These are phyloP conservation scores for Tenthredo scrophulariae DNA, from an alignment of 2,888 invertebrate species.

Conservation along the genomic window DNA sequence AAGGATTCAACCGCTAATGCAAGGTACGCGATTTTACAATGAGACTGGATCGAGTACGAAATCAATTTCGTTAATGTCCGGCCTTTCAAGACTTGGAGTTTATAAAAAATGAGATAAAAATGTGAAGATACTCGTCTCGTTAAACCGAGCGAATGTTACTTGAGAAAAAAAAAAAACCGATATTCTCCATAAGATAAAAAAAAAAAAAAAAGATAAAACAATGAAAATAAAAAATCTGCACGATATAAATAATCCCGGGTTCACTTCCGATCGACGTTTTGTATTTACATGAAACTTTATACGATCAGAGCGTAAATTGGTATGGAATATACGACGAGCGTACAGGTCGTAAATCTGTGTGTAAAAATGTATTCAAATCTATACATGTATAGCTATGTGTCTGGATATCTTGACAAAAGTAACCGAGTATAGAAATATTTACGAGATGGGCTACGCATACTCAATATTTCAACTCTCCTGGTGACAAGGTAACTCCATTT, in stretches of 20 bases:
- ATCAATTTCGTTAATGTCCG: not conserved
- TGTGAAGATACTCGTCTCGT: not conserved
- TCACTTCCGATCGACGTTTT: slow-evolving; percentile 27
- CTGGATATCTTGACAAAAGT: slow-evolving; percentile 14
- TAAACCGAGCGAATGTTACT: not conserved
- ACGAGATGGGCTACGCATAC: slow-evolving; percentile 25
- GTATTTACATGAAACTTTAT: slow-evolving; percentile 29
- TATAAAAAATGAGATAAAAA: not conserved
- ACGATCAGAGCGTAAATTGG: slow-evolving; percentile 29
- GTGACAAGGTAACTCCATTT: slow-evolving; percentile 1
- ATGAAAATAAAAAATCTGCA: not conserved
- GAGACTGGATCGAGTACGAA: not conserved
- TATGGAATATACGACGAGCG: slow-evolving; percentile 29
- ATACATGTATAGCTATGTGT: not conserved
- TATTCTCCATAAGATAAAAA: not conserved
- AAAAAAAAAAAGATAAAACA: not conserved
- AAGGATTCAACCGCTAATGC: not conserved
- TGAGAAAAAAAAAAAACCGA: not conserved
- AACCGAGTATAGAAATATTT: slow-evolving; percentile 19
- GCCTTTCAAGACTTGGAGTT: not conserved
- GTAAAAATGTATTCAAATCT: slow-evolving; percentile 19
- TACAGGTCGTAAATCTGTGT: slow-evolving; percentile 33
- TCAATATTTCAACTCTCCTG: slow-evolving; percentile 30
- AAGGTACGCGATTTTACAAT: not conserved
- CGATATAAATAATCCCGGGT: slow-evolving; percentile 12